Percentiles rank a stretch among this genome's conserved stretches.
Evolutionary conservation across 2,113 vertebrate genomes (phyloP).

Genomic region (Acanthochromis polyacanthus): DNA sequence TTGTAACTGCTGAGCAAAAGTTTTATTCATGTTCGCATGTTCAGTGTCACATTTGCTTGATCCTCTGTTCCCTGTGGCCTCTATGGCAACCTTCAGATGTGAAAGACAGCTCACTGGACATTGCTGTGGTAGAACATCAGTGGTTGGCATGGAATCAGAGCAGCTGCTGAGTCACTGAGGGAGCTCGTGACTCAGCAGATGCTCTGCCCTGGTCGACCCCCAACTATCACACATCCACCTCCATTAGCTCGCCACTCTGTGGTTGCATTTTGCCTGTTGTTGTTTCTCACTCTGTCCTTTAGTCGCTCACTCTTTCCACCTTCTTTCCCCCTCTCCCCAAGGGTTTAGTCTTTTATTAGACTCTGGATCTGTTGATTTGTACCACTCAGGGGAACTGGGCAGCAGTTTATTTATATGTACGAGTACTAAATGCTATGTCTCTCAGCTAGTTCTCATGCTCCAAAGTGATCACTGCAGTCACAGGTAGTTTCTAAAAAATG

Average conservation of each 20-base stretch:
- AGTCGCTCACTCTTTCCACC: background rate
- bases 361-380: constrained; percentile 20
- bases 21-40: constrained; percentile 6
- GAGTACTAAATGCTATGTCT: background rate
- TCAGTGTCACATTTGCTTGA: constrained; percentile 14
- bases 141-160: constrained; percentile 14
- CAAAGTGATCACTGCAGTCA: background rate
- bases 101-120: constrained; percentile 14
- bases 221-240: background rate
- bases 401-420: constrained; percentile 37
- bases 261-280: background rate
- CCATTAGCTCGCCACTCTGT: constrained; percentile 9
- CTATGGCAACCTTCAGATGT: background rate
- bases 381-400: background rate
- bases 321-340: background rate
- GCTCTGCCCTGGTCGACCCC: constrained; percentile 2
- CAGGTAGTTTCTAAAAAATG: constrained; percentile 7
- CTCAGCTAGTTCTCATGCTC: background rate
- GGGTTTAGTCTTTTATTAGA: constrained; percentile 42
- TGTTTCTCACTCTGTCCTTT: background rate
- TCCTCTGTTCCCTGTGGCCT: constrained; percentile 13
- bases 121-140: constrained; percentile 22
- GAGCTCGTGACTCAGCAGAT: constrained; percentile 59
- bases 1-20: background rate
- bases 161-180: constrained; percentile 60